Conservation (phyloP, 1,140 invertebrate genomes). For the Euura saliciscinereae region DNA sequence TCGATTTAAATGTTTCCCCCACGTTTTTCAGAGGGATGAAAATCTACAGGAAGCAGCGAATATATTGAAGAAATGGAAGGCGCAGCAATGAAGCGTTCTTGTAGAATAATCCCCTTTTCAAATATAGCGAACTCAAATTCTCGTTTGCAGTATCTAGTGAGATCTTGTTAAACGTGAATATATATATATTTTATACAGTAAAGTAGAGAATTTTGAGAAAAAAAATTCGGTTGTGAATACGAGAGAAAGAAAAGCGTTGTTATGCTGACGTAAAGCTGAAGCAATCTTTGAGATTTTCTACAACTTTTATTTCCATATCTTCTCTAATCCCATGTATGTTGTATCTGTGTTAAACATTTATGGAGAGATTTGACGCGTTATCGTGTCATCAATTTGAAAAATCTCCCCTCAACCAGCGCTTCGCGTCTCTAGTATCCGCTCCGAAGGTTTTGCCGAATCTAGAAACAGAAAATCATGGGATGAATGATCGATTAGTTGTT, state of each 20-base stretch:
- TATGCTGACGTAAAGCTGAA: background rate
- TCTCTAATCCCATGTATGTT: background rate
- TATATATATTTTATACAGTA: background rate
- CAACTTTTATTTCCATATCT: background rate
- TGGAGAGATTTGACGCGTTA: background rate
- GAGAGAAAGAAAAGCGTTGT: background rate
- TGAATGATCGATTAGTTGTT: background rate
- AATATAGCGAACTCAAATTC: background rate
- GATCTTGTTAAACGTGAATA: too few species aligned
- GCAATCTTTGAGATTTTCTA: background rate
- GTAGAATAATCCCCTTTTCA: background rate
- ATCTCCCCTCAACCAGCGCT: constrained; percentile 65
- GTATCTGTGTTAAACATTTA: too few species aligned
- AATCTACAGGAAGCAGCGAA: constrained; percentile 73
- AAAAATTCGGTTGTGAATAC: background rate
- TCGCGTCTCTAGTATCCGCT: constrained; percentile 71
- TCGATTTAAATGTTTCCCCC: constrained; percentile 21
- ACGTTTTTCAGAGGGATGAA: constrained; percentile 71
- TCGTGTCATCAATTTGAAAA: constrained; percentile 24
- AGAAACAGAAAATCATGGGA: constrained; percentile 10
- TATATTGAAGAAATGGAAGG: constrained; percentile 68
- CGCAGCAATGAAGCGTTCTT: constrained; percentile 22
- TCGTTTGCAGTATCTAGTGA: background rate
- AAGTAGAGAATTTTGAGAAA: background rate
- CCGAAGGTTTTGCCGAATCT: constrained; percentile 76